These are phyloP conservation scores for Papilio polytes DNA, from an alignment of 1,140 invertebrate genomes.

Conservation along the genomic window DNA sequence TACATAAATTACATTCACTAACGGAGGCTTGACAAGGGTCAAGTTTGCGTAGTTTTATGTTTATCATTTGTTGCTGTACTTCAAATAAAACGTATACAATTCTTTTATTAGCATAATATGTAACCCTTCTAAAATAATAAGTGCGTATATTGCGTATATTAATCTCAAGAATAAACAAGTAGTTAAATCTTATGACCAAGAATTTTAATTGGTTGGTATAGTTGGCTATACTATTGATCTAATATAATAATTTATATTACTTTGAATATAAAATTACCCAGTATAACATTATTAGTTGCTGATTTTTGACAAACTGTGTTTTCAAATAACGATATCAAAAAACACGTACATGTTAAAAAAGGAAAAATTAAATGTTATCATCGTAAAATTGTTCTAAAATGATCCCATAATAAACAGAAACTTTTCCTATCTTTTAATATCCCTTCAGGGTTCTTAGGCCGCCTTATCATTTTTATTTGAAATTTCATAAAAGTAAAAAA, in stretches of 20 bases:
- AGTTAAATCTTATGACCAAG: no score
- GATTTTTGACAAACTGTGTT: no score
- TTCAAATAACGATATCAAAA: no score
- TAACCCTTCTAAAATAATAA: not conserved
- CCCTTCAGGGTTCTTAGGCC: not conserved
- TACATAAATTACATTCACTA: slow-evolving; percentile 9
- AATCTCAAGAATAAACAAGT: not conserved
- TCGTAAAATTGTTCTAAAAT: not conserved
- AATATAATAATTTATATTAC: no score
- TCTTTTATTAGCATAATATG: not conserved
- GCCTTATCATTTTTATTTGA: slow-evolving; percentile 15
- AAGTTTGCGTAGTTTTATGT: not conserved
- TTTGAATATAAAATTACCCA: not conserved
- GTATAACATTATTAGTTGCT: no score
- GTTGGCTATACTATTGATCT: no score
- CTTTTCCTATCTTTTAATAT: not conserved
- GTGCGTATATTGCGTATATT: no score
- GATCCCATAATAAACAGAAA: not conserved
- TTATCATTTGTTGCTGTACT: not conserved
- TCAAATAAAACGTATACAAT: not conserved
- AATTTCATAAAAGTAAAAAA: slow-evolving; percentile 7
- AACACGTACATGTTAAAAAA: not conserved
- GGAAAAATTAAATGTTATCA: not conserved
- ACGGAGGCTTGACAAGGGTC: not conserved
- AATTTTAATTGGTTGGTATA: no score